Evolutionary conservation across 2,888 invertebrate species (phyloP), one percentile per base, ranked within the genome.

Genomic region (Tetragonula carbonaria): DNA sequence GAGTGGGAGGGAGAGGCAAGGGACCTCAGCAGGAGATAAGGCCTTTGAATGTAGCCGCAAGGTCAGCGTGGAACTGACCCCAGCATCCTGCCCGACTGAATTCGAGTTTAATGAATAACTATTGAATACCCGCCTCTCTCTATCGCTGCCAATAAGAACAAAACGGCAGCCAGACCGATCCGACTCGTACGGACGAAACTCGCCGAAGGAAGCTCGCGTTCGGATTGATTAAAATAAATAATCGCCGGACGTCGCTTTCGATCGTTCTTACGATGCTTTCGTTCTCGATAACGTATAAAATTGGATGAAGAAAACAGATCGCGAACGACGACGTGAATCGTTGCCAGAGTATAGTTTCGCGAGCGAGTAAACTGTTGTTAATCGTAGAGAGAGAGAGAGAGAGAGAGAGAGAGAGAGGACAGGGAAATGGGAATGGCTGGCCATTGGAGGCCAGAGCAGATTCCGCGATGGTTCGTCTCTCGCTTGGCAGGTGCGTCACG

Each of bases 41-140:
- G 91, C 91, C 94, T 94, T 94, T 94, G 93, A 93, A 91, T 91
- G 87, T 91, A 91, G 93, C 93, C 93, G 93, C 93, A 93, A 93
- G 93, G 94, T 94, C 92, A 93, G 90, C 85, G 80, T 88, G 91
- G 88, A 91, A 91, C 91, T 94, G 94, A 94, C 94, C 94, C 92
- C 91, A 88, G 93, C 93, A 93, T 94, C 94, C 93, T 93, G 93
- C 92, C 80, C 90, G 91, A 87, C 91, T 92, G 93, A 93, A 94
- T 93, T 93, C 93, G 92, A 91, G 91, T 93, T 93, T 94, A 94
- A 94, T 94, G 94, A 94, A 93, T 94, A 93, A 93, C 93, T 94
- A 94, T 94, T 94, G 93, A 94, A 93, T 94, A 45, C 92, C 92
- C 93, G 92, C 92, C 93, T 92, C 88, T 92, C 88, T 93, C 88